Percentiles rank a stretch among this genome's conserved stretches.
These are phyloP conservation scores for Strongylocentrotus purpuratus DNA, from an alignment of 35 echinoderm and acorn worm species.

Conservation along the genomic window DNA sequence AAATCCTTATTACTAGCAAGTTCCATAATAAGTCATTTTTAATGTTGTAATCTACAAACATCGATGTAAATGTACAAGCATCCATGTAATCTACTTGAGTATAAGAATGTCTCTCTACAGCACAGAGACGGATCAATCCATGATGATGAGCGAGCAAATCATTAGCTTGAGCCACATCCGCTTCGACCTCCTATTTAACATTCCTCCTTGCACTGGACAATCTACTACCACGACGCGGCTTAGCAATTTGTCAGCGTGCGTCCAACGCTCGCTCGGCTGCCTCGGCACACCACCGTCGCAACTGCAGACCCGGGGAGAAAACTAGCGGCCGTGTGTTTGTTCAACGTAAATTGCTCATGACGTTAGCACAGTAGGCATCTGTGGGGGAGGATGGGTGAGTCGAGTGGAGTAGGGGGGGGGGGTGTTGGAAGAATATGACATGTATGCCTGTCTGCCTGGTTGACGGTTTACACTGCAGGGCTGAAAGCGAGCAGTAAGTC, in stretches of 20 bases:
- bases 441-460: background rate
- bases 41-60: too few relatives aligned
- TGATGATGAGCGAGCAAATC: background rate
- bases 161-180: background rate
- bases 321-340: background rate
- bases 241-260: background rate
- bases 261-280: background rate
- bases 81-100: too few relatives aligned
- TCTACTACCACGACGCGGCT: background rate
- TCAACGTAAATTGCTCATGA: background rate
- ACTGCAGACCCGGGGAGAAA: slow-evolving; percentile 3
- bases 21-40: too few relatives aligned
- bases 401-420: background rate
- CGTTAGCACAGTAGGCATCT: background rate
- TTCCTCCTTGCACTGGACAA: background rate
- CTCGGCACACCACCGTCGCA: background rate
- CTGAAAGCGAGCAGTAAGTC: background rate
- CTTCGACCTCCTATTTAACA: background rate
- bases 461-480: background rate
- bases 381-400: background rate
- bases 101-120: background rate
- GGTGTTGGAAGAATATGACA: background rate
- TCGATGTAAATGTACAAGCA: too few relatives aligned
- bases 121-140: background rate
- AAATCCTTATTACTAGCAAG: too few relatives aligned